Base-by-base conservation (phyloP, 2,797 vertebrate species). In the Spizella passerina region DNA sequence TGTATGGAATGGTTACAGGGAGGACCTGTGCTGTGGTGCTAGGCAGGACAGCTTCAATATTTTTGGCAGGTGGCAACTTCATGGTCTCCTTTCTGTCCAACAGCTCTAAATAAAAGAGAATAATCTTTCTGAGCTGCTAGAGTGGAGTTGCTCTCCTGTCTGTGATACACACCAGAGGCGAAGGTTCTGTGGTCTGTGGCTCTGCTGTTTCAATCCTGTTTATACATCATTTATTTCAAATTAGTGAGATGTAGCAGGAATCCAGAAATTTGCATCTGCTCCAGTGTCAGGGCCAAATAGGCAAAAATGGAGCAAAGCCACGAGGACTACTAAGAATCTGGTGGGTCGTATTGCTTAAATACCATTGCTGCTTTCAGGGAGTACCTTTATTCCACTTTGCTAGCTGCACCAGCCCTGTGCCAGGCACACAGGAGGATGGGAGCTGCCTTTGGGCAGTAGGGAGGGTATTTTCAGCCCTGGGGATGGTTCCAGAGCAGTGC, bases 151-250 rank as follows among this genome's bases (percentile, higher is more conserved):
- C 17, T 83, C 39, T 90, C 23, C 23, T 83, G 29, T 59, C 22
- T 81, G 13, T 73, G 23, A 24, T 34, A 21, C 3, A 39, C 20
- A 44, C 14, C 41, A 23, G 34, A 85, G 72, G 12, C 9, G 1
- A 81, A 86, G 44, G 36, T 77, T 82, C 82, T 64, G 4, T 61
- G 34, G 49, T 89, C 49, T 78, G 18, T 2, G 7, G n/a, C 76
- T 93, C 52, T 80, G 49, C 57, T 77, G 39, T 64, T 94, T 84
- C 78, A 78, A 15, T 85, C 43, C 22, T 85, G 17, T 57, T 95
- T 79, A 82, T 92, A 57, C 57, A 75, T 78, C 12, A 53, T 82
- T 82, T 86, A 79, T 90, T 90, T 87, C 71, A 85, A 84, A 82
- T 89, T 82, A 95, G 41, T 17, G 86, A 78, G 64, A 41, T 57